A percentile compares a stretch with the other conserved stretches of the same genome.
Conservation (phyloP, 1,140 invertebrate species). For the Brachystomella parvula region DNA sequence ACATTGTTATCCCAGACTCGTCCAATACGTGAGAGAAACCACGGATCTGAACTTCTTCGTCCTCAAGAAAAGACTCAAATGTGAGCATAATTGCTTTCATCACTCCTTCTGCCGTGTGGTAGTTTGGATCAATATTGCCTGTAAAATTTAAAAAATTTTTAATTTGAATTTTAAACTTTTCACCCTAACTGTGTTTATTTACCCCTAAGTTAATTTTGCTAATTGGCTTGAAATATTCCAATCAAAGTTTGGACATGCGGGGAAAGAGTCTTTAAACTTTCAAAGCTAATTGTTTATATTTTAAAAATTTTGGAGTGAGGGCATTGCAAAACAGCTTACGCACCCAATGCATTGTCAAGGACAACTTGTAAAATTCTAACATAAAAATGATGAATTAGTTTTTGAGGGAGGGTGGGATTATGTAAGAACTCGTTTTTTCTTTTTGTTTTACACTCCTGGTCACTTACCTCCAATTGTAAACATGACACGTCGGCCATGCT, state of each 20-base stretch:
- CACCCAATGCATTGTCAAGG: too few species aligned
- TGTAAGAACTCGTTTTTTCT: too few species aligned
- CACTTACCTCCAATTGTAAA: constrained; percentile 67
- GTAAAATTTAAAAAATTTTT: constrained; percentile 26
- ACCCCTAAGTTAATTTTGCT: not conserved
- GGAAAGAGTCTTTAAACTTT: not conserved
- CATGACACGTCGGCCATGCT: constrained; percentile 63
- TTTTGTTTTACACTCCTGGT: too few species aligned
- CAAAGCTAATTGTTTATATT: not conserved
- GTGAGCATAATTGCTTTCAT: constrained; percentile 66
- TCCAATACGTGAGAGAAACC: constrained; percentile 45
- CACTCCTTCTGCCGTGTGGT: constrained; percentile 68
- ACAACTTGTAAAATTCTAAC: too few species aligned
- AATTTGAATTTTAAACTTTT: constrained; percentile 10
- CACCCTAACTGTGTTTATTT: not conserved
- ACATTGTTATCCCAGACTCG: constrained; percentile 42
- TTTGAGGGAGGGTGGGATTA: too few species aligned
- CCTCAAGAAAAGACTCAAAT: constrained; percentile 70
- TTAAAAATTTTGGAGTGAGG: too few species aligned
- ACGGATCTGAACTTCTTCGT: constrained; percentile 61
- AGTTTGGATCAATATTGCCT: constrained; percentile 72
- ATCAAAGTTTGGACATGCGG: not conserved
- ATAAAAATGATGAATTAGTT: too few species aligned
- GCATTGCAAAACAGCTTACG: too few species aligned
- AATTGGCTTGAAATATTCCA: constrained; percentile 1